Percentiles rank a stretch among this genome's conserved stretches.
phyloP scores from a whole-genome alignment of 1,140 invertebrate species.

The Agrypnia vestita region DNA sequence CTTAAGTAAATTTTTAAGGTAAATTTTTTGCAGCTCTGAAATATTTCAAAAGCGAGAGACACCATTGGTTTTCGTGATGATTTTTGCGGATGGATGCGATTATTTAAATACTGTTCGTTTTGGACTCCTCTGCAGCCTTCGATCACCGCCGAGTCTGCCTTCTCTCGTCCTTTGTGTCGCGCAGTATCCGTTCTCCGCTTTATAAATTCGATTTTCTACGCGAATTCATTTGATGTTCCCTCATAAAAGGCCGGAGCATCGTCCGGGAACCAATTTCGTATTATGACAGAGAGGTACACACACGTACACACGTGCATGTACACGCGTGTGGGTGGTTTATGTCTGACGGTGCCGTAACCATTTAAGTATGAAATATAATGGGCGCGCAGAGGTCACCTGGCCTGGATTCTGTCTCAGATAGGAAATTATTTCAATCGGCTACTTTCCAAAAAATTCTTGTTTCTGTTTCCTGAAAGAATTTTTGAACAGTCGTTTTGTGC shows the following conservation, averaged over 20 bases:
- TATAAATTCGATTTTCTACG: slow-evolving; percentile 62
- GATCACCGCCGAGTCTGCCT: background rate
- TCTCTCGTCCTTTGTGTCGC: slow-evolving; percentile 22
- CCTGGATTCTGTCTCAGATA: too few species aligned
- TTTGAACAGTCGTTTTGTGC: too few species aligned
- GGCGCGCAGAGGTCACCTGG: background rate
- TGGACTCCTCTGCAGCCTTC: background rate
- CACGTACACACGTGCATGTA: background rate
- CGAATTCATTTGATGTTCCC: slow-evolving; percentile 61
- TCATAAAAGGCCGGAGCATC: slow-evolving; percentile 55
- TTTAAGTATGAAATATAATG: slow-evolving; percentile 18
- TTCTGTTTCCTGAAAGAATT: too few species aligned
- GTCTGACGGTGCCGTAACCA: too few species aligned
- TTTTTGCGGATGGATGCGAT: too few species aligned
- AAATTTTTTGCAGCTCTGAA: too few species aligned
- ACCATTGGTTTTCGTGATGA: too few species aligned
- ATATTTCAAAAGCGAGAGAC: too few species aligned
- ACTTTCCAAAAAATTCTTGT: too few species aligned
- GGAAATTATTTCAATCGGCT: too few species aligned
- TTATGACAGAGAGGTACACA: slow-evolving; percentile 51
- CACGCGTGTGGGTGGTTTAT: slow-evolving; percentile 4
- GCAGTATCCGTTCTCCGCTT: slow-evolving; percentile 37
- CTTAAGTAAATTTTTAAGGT: too few species aligned
- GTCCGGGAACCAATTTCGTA: slow-evolving; percentile 59
- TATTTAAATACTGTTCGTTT: too few species aligned